phyloP scores from a whole-genome alignment of 1,140 invertebrate genomes.

The Polypedilum vanderplanki region DNA sequence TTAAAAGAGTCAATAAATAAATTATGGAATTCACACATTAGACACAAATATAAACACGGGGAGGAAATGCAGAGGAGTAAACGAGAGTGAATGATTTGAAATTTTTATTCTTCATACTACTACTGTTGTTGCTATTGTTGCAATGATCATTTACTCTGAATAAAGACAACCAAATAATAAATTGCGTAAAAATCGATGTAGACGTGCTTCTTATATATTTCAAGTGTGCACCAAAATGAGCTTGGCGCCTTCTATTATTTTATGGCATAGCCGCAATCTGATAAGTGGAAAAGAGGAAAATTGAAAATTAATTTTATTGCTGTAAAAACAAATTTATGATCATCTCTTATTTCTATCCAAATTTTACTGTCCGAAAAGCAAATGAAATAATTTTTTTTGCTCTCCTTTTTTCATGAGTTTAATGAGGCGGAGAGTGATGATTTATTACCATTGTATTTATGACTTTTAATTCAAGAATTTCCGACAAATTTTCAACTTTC shows the following conservation, averaged over 20 bases:
- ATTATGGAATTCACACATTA: constrained; percentile 19
- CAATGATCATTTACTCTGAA: no score
- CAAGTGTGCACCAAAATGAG: constrained; percentile 7
- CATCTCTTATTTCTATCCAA: not conserved
- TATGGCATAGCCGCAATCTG: not conserved
- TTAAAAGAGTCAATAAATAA: constrained; percentile 14
- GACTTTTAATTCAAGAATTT: not conserved
- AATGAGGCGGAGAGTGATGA: not conserved
- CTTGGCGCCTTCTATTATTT: constrained; percentile 10
- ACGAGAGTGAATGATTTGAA: not conserved
- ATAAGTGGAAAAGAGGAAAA: constrained; percentile 7
- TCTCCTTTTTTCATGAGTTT: not conserved
- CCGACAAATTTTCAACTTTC: not conserved
- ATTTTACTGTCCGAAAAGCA: not conserved
- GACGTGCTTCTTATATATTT: not conserved
- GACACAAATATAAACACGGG: not conserved
- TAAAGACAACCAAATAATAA: no score
- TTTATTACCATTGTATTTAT: not conserved
- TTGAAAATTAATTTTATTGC: constrained; percentile 9
- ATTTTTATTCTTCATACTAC: no score
- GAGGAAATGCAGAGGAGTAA: not conserved
- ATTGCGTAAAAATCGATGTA: no score
- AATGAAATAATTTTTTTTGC: not conserved
- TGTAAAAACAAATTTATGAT: not conserved
- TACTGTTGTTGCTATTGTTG: no score